A percentile compares a stretch with the other conserved stretches of the same genome.
Conservation (phyloP, 2,888 invertebrate genomes). For the Agrypnus murinus region DNA sequence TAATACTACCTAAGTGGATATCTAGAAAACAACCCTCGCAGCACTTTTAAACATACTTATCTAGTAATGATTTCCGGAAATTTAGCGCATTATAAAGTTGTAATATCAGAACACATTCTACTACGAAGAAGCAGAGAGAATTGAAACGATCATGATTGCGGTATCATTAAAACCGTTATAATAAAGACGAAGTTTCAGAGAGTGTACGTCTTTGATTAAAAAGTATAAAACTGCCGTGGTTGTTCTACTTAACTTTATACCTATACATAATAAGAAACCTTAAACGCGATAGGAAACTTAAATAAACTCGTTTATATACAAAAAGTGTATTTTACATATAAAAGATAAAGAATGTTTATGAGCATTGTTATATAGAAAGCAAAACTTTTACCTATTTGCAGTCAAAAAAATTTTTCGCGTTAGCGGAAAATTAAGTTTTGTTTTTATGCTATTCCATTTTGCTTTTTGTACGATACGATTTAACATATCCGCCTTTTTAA, state of each 20-base stretch:
- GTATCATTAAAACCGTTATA: constrained; percentile 46
- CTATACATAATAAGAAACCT: constrained; percentile 17
- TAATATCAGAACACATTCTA: constrained; percentile 13
- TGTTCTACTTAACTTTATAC: constrained; percentile 15
- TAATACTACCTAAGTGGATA: too few species aligned
- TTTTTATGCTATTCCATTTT: too few species aligned
- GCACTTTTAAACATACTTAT: not conserved
- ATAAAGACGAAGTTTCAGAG: constrained; percentile 26
- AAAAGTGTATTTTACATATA: constrained; percentile 4
- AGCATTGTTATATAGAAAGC: constrained; percentile 3
- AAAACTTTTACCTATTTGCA: too few species aligned
- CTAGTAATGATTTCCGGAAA: not conserved
- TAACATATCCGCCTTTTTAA: too few species aligned
- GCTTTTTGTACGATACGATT: too few species aligned
- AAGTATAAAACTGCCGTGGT: constrained; percentile 7
- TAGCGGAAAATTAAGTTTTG: too few species aligned
- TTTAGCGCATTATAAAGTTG: not conserved
- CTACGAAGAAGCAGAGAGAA: constrained; percentile 18
- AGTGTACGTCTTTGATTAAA: not conserved
- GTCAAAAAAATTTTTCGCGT: too few species aligned
- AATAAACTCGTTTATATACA: not conserved
- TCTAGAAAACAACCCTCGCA: constrained; percentile 12
- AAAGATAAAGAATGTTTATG: constrained; percentile 2
- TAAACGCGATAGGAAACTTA: constrained; percentile 7
- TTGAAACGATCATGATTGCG: constrained; percentile 39